These are phyloP conservation scores for Sesia bembeciformis DNA, from an alignment of 2,888 invertebrate genomes.

Conservation along the genomic window DNA sequence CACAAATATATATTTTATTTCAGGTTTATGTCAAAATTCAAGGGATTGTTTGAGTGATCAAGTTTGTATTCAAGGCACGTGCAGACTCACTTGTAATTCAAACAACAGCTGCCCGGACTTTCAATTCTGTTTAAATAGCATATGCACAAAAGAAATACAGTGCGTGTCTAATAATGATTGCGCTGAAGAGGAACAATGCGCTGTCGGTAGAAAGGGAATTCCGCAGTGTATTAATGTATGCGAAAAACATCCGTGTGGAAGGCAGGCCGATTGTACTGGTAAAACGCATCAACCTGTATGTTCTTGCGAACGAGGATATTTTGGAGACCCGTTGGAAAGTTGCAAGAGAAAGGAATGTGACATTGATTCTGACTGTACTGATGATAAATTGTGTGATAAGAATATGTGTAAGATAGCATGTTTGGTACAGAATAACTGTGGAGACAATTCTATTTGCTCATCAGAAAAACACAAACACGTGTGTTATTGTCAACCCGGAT, in stretches of 20 bases:
- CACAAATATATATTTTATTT: slow-evolving; percentile 22
- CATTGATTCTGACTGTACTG: slow-evolving; percentile 80
- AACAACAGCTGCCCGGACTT: slow-evolving; percentile 89
- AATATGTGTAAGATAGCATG: slow-evolving; percentile 92
- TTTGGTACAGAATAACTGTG: slow-evolving; percentile 87
- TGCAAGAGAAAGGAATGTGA: slow-evolving; percentile 88
- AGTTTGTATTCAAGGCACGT: slow-evolving; percentile 88
- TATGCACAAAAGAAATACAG: slow-evolving; percentile 87
- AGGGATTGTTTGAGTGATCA: slow-evolving; percentile 91
- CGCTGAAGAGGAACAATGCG: slow-evolving; percentile 81
- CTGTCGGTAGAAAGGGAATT: slow-evolving; percentile 79
- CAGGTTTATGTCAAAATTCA: slow-evolving; percentile 83
- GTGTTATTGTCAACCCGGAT: slow-evolving; percentile 89
- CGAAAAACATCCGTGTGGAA: slow-evolving; percentile 82
- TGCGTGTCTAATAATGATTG: slow-evolving; percentile 85
- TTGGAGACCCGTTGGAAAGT: slow-evolving; percentile 86
- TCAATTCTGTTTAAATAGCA: slow-evolving; percentile 87
- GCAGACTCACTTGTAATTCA: slow-evolving; percentile 86
- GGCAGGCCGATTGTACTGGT: slow-evolving; percentile 87
- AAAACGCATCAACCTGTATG: slow-evolving; percentile 84
- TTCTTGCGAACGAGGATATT: slow-evolving; percentile 84
- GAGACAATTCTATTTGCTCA: slow-evolving; percentile 88
- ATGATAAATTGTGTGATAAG: slow-evolving; percentile 87
- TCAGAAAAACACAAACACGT: slow-evolving; percentile 86
- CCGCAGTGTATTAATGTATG: slow-evolving; percentile 86